Conservation (phyloP, 2,888 invertebrate species). For the Gerosis bhagava region DNA sequence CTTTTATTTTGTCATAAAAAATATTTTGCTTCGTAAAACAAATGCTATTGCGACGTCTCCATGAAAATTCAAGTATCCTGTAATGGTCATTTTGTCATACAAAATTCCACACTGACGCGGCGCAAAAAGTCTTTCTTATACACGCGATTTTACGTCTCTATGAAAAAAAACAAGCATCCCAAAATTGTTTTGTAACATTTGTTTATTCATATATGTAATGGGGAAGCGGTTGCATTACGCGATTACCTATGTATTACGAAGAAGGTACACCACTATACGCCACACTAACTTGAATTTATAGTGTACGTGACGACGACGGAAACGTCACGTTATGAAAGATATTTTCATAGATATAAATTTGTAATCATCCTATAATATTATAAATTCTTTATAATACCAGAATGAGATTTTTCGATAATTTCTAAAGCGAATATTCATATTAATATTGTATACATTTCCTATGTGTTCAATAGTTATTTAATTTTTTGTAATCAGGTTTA, state of each 20-base stretch:
- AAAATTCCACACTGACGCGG: constrained; percentile 13
- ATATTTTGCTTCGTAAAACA: background rate
- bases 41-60: background rate
- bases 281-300: constrained; percentile 20
- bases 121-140: constrained; percentile 12
- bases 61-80: constrained; percentile 14
- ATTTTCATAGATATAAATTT: too few species aligned
- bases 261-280: constrained; percentile 2
- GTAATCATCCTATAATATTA: too few species aligned
- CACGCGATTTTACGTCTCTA: constrained; percentile 20
- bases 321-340: too few species aligned
- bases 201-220: constrained; percentile 55
- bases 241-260: constrained; percentile 51
- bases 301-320: constrained; percentile 9
- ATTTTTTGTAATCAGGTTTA: too few species aligned
- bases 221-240: constrained; percentile 61
- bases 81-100: constrained; percentile 23
- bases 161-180: constrained; percentile 13
- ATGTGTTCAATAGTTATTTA: too few species aligned
- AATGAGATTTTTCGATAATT: too few species aligned
- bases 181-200: constrained; percentile 40
- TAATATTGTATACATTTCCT: too few species aligned
- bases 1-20: constrained; percentile 11
- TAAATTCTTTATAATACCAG: too few species aligned
- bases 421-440: too few species aligned